Conservation (phyloP, 2,113 vertebrate genomes). For the Oophaga pumilio region DNA sequence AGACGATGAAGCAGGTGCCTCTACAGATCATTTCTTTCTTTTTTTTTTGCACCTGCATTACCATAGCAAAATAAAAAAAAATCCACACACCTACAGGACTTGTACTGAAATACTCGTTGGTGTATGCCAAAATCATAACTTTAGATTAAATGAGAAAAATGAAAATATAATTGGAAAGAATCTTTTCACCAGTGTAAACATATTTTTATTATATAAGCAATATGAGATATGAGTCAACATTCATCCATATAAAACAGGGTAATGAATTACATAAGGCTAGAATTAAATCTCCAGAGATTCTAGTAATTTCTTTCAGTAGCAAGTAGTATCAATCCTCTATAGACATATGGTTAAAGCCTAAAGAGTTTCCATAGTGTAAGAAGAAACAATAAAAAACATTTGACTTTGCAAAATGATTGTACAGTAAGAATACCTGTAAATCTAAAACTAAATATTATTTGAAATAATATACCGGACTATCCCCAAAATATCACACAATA, state of each 20-base stretch:
- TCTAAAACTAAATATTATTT: background rate
- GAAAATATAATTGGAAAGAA: background rate
- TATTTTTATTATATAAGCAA: conserved; percentile 20
- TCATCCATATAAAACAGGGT: background rate
- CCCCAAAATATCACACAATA: too few species aligned
- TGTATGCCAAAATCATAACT: background rate
- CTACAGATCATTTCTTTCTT: conserved; percentile 6
- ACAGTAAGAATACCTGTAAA: background rate
- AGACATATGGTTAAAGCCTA: background rate
- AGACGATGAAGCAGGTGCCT: conserved; percentile 38
- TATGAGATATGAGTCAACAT: background rate
- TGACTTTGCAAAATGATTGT: background rate
- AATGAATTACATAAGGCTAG: background rate
- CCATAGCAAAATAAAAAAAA: background rate
- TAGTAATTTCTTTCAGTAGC: background rate
- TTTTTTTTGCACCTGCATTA: conserved; percentile 38
- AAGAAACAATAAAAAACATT: background rate
- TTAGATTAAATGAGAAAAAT: conserved; percentile 6
- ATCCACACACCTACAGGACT: background rate
- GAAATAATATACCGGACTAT: too few species aligned
- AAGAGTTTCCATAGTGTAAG: background rate
- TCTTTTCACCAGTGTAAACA: conserved; percentile 19
- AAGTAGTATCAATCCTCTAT: background rate
- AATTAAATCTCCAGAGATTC: background rate
- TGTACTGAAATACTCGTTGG: background rate